phyloP scores from a whole-genome alignment of 2,113 vertebrate genomes.

The Turnix velox region DNA sequence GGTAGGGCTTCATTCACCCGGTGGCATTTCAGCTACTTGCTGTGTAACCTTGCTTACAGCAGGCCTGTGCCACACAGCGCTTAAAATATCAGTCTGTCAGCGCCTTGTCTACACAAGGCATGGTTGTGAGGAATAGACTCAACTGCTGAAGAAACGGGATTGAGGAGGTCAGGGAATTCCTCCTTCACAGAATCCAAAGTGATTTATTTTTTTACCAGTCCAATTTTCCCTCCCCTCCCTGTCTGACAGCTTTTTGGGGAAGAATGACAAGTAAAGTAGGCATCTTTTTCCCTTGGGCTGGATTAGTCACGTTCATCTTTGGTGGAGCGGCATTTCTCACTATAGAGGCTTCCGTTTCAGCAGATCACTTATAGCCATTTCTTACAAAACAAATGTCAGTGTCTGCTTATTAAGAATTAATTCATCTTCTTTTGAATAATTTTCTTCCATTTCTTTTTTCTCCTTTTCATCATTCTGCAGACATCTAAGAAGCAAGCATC shows the following conservation, averaged over 20 bases:
- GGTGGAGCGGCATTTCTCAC: slow-evolving; percentile 28
- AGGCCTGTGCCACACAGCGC: slow-evolving; percentile 45
- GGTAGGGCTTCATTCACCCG: slow-evolving; percentile 26
- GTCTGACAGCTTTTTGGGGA: slow-evolving; percentile 48
- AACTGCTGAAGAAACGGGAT: slow-evolving; percentile 56
- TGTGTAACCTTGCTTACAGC: slow-evolving; percentile 59
- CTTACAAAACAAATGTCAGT: slow-evolving; percentile 1
- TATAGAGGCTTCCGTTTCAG: slow-evolving; percentile 3
- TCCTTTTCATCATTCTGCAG: slow-evolving; percentile 41
- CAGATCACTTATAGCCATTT: slow-evolving; percentile 23
- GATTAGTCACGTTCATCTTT: slow-evolving; percentile 43
- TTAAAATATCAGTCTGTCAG: slow-evolving; percentile 64
- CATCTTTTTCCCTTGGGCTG: slow-evolving; percentile 53
- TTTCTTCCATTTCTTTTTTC: slow-evolving; percentile 27
- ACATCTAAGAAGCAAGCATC: slow-evolving; percentile 6
- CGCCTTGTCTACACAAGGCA: slow-evolving; percentile 46
- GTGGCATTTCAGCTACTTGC: slow-evolving; percentile 45
- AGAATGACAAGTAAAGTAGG: slow-evolving; percentile 53
- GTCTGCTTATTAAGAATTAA: slow-evolving; percentile 48
- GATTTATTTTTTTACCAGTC: slow-evolving; percentile 62
- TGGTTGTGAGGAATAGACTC: slow-evolving; percentile 45
- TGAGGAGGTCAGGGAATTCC: slow-evolving; percentile 66
- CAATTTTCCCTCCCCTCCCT: slow-evolving; percentile 33
- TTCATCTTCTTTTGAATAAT: slow-evolving; percentile 31
- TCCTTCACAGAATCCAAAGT: slow-evolving; percentile 52